phyloP scores from a whole-genome alignment of 2,113 vertebrate genomes.

The Colaptes auratus region DNA sequence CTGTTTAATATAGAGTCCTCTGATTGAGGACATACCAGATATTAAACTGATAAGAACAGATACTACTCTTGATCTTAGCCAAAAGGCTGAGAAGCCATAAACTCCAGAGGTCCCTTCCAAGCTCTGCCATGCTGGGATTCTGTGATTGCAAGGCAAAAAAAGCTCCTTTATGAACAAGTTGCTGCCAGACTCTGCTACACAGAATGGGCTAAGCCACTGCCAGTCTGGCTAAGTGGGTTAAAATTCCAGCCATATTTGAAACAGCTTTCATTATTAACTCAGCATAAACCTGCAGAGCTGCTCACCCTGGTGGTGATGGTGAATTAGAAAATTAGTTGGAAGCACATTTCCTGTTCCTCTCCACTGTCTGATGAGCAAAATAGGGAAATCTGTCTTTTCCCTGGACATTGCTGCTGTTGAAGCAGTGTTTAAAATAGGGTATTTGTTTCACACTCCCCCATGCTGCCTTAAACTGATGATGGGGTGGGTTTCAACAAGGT shows the following conservation, averaged over 20 bases:
- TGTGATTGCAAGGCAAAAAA: neutral
- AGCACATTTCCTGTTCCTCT: neutral
- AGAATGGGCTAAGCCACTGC: accelerated
- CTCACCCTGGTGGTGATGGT: neutral
- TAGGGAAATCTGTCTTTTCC: neutral
- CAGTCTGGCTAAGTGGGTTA: neutral
- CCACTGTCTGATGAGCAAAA: neutral
- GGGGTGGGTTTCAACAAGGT: neutral
- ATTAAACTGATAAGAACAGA: too few relatives aligned
- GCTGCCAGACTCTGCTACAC: accelerated
- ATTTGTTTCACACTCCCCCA: neutral
- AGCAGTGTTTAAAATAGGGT: neutral
- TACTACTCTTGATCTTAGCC: too few relatives aligned
- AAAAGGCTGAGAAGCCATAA: too few relatives aligned
- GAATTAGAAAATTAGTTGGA: neutral
- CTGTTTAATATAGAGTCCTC: too few relatives aligned
- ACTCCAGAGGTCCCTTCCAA: too few relatives aligned
- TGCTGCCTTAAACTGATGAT: neutral
- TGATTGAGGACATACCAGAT: too few relatives aligned
- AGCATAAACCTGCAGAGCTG: neutral
- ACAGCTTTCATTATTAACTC: neutral
- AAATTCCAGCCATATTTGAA: neutral
- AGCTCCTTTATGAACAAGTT: neutral
- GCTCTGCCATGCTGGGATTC: too few relatives aligned
- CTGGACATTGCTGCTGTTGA: neutral